Conservation (phyloP, 2,888 invertebrate species). For the Piscicola geometra region DNA sequence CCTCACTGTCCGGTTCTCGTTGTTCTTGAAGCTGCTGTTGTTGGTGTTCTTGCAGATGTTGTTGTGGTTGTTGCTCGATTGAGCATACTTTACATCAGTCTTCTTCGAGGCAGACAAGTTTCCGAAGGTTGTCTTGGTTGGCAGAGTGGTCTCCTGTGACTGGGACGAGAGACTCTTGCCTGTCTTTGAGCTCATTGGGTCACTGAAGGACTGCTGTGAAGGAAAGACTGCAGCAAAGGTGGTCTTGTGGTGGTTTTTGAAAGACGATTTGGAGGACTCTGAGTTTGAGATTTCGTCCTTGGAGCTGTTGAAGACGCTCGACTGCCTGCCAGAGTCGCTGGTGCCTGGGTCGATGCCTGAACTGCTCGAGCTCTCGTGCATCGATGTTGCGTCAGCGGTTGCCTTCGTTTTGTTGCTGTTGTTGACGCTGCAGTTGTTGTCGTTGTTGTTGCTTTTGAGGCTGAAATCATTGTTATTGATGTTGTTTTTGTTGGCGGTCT, state of each 20-base stretch:
- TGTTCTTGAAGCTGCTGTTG: neutral
- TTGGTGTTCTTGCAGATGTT: too few species aligned
- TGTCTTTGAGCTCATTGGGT: neutral
- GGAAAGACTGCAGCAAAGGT: neutral
- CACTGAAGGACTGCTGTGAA: neutral
- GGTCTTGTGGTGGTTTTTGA: neutral
- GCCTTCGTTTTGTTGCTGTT: neutral
- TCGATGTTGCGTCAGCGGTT: neutral
- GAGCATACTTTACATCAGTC: neutral
- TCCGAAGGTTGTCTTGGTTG: neutral
- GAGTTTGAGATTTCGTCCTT: slow-evolving; percentile 30
- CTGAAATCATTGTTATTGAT: neutral
- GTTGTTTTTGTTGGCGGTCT: too few species aligned
- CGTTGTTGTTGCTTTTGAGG: neutral
- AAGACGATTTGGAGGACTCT: slow-evolving; percentile 4
- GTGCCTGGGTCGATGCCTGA: slow-evolving; percentile 45
- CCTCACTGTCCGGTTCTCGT: neutral
- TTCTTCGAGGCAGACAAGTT: neutral
- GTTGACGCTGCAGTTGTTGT: neutral
- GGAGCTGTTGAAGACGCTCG: slow-evolving; percentile 29
- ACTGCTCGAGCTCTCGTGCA: slow-evolving; percentile 39
- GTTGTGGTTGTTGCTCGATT: neutral
- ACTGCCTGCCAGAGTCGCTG: slow-evolving; percentile 33
- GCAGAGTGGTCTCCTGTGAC: neutral
- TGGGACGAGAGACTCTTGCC: neutral